A percentile compares a stretch with the other conserved stretches of the same genome.
Conservation (phyloP, 2,113 vertebrate species). For the Passer domesticus region DNA sequence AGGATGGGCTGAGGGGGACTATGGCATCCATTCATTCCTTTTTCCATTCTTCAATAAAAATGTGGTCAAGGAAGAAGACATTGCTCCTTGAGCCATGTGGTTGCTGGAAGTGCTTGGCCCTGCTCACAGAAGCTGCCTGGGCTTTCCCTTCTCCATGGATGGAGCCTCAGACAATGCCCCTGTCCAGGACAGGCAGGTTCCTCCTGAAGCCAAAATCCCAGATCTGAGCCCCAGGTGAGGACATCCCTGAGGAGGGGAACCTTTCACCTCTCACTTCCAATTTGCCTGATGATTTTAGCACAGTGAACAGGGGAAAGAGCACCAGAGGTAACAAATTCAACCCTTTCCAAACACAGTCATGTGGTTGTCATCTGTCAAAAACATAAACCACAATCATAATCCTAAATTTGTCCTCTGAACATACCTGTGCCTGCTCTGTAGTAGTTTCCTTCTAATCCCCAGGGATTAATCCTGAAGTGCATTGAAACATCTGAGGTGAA, state of each 20-base stretch:
- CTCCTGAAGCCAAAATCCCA: background rate
- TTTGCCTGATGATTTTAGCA: background rate
- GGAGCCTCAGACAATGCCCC: background rate
- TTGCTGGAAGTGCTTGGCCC: background rate
- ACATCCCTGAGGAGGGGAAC: background rate
- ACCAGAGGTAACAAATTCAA: background rate
- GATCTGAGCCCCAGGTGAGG: background rate
- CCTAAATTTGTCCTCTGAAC: background rate
- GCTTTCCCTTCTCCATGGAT: background rate
- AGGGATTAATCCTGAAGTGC: slow-evolving; percentile 25
- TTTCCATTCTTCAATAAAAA: background rate
- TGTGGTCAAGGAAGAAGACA: background rate
- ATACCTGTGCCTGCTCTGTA: slow-evolving; percentile 13
- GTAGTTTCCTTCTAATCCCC: slow-evolving; percentile 19
- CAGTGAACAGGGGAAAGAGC: background rate
- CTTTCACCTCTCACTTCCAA: background rate
- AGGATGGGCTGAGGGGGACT: background rate
- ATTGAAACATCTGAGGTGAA: slow-evolving; percentile 39
- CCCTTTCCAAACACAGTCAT: background rate
- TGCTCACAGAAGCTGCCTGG: background rate
- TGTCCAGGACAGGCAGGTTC: background rate
- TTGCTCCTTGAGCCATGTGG: accelerated
- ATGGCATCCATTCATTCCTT: background rate
- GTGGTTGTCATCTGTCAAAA: background rate
- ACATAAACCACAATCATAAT: background rate